Base-by-base conservation (phyloP, 1,140 invertebrate genomes). In the Copidosoma floridanum region DNA sequence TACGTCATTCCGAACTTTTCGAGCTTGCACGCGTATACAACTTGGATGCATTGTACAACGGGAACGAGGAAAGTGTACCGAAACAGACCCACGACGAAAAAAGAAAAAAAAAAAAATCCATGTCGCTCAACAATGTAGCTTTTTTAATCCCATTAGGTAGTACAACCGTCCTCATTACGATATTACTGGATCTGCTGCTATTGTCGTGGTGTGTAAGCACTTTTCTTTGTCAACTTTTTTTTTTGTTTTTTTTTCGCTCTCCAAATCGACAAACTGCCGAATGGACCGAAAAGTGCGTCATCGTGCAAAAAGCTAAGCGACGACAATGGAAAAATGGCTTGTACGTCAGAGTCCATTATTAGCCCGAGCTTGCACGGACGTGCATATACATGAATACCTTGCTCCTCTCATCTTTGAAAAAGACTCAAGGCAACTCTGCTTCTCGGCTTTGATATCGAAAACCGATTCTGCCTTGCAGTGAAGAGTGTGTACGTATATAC, bases 371-470 rank as follows among this genome's bases (percentile, higher is more conserved):
- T 29, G 16, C 29, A 26, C 29, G 27, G 24, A 26, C 20, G 35
- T 8, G 29, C 24, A n/a, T 32, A 35, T 35, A 44, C 11, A 16
- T 3, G 27, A 37, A 44, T 41, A 41, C 51, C 20, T 16, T n/a
- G 29, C 16, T 41, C 38, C 16, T 41, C 16, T 10, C 38, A 8
- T n/a, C n/a, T n/a, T n/a, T n/a, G n/a, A n/a, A n/a, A n/a, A n/a
- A 41, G 16, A 7, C 18, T 46, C 50, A 54, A 54, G 16, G 14
- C n/a, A n/a, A n/a, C 40, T 8, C 44, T 21, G 20, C 40, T 46
- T 3, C 50, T 44, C 21, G 24, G 24, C 29, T 47, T 48, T 54
- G 58, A 61, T 54, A 61, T 61, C 51, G 24, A 61, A 54, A 61
- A 47, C 58, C 58, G 40, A 61, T 61, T 61, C 32, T 7, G 8